A percentile compares a stretch with the other conserved stretches of the same genome.
Evolutionary conservation across 2,888 invertebrate species (phyloP).

Genomic region (Myopa tessellatipennis): DNA sequence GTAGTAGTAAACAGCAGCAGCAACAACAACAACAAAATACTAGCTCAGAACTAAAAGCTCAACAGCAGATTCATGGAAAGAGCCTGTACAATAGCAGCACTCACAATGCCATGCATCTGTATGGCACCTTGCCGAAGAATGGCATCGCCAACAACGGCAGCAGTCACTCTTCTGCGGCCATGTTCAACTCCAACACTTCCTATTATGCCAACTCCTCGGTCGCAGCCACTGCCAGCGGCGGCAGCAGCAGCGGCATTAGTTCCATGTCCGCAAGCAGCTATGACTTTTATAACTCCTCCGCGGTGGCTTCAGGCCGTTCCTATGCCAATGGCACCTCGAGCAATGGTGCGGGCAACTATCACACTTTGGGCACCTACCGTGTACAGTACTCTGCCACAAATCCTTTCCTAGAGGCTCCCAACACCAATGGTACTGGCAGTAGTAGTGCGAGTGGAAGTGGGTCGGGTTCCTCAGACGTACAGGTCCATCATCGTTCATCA

Average conservation of each 20-base stretch:
- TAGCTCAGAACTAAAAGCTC: slow-evolving; percentile 59
- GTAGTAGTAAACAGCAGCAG: slow-evolving; percentile 58
- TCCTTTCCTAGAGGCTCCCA: slow-evolving; percentile 66
- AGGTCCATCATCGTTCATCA: slow-evolving; percentile 51
- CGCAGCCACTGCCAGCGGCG: slow-evolving; percentile 64
- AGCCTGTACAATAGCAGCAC: slow-evolving; percentile 51
- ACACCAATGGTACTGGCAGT: slow-evolving; percentile 44
- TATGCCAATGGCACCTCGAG: slow-evolving; percentile 44
- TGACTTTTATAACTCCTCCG: slow-evolving; percentile 64
- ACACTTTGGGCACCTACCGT: slow-evolving; percentile 67
- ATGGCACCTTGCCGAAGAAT: slow-evolving; percentile 66
- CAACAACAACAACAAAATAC: slow-evolving; percentile 54
- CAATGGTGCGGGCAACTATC: slow-evolving; percentile 62
- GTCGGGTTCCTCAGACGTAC: slow-evolving; percentile 35
- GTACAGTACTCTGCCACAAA: slow-evolving; percentile 69
- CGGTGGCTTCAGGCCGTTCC: slow-evolving; percentile 52
- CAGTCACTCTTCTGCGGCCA: slow-evolving; percentile 35
- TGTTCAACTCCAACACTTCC: slow-evolving; percentile 50
- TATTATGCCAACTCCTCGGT: slow-evolving; percentile 57
- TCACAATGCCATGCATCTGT: slow-evolving; percentile 63
- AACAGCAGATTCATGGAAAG: slow-evolving; percentile 38
- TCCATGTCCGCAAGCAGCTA: slow-evolving; percentile 67
- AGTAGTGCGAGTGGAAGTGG: slow-evolving; percentile 43
- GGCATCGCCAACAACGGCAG: slow-evolving; percentile 45
- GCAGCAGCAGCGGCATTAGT: slow-evolving; percentile 65